phyloP scores from a whole-genome alignment of 2,888 invertebrate species.

The Lycia hirtaria region DNA sequence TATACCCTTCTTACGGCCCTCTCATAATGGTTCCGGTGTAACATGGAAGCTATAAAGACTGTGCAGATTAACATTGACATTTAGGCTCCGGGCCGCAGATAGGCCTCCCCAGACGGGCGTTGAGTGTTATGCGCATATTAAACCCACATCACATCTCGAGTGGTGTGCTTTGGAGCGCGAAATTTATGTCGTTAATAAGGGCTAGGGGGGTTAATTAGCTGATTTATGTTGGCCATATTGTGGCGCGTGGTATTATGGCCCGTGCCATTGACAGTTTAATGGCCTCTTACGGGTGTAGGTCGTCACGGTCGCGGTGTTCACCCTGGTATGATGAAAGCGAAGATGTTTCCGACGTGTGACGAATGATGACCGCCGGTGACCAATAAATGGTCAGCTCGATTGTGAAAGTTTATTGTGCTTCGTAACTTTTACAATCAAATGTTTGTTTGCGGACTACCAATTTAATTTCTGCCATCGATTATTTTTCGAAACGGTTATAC shows the following conservation, averaged over 20 bases:
- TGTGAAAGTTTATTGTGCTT: constrained; percentile 32
- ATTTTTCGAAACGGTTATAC: constrained; percentile 21
- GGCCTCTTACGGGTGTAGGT: constrained; percentile 54
- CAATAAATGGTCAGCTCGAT: constrained; percentile 7
- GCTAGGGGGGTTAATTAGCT: constrained; percentile 80
- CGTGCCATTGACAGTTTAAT: constrained; percentile 77
- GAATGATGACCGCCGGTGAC: constrained; percentile 36
- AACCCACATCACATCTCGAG: constrained; percentile 72
- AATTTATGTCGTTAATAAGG: constrained; percentile 84
- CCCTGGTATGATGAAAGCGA: constrained; percentile 57
- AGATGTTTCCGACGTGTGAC: constrained; percentile 56
- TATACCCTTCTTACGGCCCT: constrained; percentile 38
- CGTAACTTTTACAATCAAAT: constrained; percentile 29
- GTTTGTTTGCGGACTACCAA: constrained; percentile 17
- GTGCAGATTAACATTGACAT: constrained; percentile 52
- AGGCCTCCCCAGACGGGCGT: constrained; percentile 40
- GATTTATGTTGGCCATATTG: constrained; percentile 79
- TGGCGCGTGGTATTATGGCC: constrained; percentile 69
- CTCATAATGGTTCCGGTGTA: constrained; percentile 42
- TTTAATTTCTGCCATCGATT: constrained; percentile 18
- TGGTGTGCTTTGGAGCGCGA: constrained; percentile 69
- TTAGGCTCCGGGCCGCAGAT: constrained; percentile 45
- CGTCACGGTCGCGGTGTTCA: constrained; percentile 50
- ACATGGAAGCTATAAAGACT: constrained; percentile 48
- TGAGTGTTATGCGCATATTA: constrained; percentile 70